These are phyloP conservation scores for Tribolium castaneum DNA, from an alignment of 1,140 invertebrate genomes.

Conservation along the genomic window DNA sequence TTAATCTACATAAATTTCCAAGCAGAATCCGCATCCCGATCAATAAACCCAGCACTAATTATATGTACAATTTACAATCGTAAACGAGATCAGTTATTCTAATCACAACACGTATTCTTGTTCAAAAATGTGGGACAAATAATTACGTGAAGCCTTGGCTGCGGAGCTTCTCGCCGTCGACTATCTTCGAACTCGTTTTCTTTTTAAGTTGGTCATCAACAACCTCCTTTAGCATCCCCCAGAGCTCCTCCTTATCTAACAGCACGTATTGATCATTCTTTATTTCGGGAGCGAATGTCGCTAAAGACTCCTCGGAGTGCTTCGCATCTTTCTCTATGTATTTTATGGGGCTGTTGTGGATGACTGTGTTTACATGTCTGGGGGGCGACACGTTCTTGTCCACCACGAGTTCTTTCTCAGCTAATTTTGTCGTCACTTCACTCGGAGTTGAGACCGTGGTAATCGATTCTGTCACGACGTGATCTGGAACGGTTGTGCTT, in stretches of 20 bases:
- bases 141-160: slow-evolving; percentile 53
- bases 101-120: slow-evolving; percentile 42
- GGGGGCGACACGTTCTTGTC: slow-evolving; percentile 46
- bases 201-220: slow-evolving; percentile 59
- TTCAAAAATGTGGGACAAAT: neutral
- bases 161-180: slow-evolving; percentile 43
- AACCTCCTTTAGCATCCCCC: slow-evolving; percentile 71
- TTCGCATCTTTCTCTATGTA: slow-evolving; percentile 33
- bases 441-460: neutral
- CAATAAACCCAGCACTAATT: slow-evolving; percentile 20
- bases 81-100: slow-evolving; percentile 39
- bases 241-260: slow-evolving; percentile 69
- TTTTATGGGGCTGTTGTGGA: slow-evolving; percentile 65
- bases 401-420: neutral
- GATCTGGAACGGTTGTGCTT: neutral
- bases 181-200: slow-evolving; percentile 46
- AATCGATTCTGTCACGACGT: neutral
- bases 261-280: slow-evolving; percentile 68
- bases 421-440: neutral
- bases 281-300: slow-evolving; percentile 67
- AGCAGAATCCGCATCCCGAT: slow-evolving; percentile 7
- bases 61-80: slow-evolving; percentile 39
- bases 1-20: slow-evolving; percentile 18
- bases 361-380: slow-evolving; percentile 69
- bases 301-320: slow-evolving; percentile 53